Percentiles rank a stretch among this genome's conserved stretches.
Conservation (phyloP, 2,113 vertebrate species). For the Trogon melanurus region DNA sequence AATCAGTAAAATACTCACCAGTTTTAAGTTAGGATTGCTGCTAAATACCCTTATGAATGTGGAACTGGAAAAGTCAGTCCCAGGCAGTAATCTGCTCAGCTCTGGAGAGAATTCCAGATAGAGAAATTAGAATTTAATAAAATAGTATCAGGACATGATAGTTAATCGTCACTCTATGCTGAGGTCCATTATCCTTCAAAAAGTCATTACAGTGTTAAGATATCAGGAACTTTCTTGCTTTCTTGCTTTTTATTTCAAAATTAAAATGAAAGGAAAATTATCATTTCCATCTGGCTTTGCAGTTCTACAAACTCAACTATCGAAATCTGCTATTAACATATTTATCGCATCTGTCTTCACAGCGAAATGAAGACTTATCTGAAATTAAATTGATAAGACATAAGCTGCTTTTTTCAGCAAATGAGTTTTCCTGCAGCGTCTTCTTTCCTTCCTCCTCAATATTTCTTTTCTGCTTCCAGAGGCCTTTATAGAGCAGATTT, state of each 20-base stretch:
- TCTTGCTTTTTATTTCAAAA: slow-evolving; percentile 60
- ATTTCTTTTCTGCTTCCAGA: slow-evolving; percentile 33
- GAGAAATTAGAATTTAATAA: slow-evolving; percentile 15
- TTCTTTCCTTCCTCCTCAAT: background rate
- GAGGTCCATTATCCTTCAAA: slow-evolving; percentile 47
- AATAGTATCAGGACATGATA: background rate
- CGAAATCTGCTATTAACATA: slow-evolving; percentile 56
- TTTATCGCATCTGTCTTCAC: slow-evolving; percentile 51
- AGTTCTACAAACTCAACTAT: slow-evolving; percentile 43
- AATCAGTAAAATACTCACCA: background rate
- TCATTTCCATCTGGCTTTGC: slow-evolving; percentile 55
- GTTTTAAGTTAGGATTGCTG: background rate
- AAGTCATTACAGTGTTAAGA: slow-evolving; percentile 24
- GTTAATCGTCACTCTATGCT: background rate
- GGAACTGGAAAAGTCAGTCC: background rate
- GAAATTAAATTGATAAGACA: slow-evolving; percentile 67
- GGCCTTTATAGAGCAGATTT: background rate
- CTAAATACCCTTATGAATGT: background rate
- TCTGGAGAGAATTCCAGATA: background rate
- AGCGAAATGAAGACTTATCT: slow-evolving; percentile 60
- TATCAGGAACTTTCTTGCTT: slow-evolving; percentile 35
- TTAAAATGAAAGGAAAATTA: slow-evolving; percentile 61
- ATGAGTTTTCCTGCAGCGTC: slow-evolving; percentile 27
- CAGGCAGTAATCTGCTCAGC: background rate
- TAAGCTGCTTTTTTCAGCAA: slow-evolving; percentile 43